Percentiles rank a stretch among this genome's conserved stretches.
phyloP scores from a whole-genome alignment of 2,797 vertebrate species.

The Discoglossus pictus region DNA sequence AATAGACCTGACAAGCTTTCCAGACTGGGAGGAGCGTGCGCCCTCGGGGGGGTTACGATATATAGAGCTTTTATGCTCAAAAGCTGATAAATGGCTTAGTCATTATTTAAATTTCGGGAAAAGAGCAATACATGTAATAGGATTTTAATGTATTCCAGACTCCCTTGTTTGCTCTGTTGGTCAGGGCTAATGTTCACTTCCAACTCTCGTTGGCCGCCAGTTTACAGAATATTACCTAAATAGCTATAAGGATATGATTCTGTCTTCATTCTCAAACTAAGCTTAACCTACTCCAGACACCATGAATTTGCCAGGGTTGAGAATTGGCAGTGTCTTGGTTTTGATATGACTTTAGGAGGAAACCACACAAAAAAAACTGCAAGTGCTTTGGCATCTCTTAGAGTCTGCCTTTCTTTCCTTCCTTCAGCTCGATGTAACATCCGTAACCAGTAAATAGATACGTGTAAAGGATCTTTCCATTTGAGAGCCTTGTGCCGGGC shows the following conservation, averaged over 20 bases:
- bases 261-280: conserved; percentile 42
- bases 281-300: conserved; percentile 76
- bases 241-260: conserved; percentile 78
- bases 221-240: conserved; percentile 78
- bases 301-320: conserved; percentile 63
- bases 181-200: conserved; percentile 69
- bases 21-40: conserved; percentile 36
- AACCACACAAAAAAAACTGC: conserved; percentile 81
- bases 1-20: conserved; percentile 34
- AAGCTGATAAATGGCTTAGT: conserved; percentile 74
- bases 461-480: conserved; percentile 9
- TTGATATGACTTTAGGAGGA: conserved; percentile 79
- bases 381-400: conserved; percentile 69
- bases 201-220: conserved; percentile 71
- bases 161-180: conserved; percentile 76
- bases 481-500: conserved; percentile 6
- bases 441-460: conserved; percentile 30
- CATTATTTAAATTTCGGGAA: conserved; percentile 72
- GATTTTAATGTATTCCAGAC: conserved; percentile 81
- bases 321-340: conserved; percentile 66
- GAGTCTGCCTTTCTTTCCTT: conserved; percentile 67
- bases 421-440: conserved; percentile 42
- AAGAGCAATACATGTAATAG: conserved; percentile 71
- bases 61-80: conserved; percentile 61
- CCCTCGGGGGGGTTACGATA: conserved; percentile 30